These are phyloP conservation scores for Cisticola juncidis DNA, from an alignment of 2,113 vertebrate species.

Conservation along the genomic window DNA sequence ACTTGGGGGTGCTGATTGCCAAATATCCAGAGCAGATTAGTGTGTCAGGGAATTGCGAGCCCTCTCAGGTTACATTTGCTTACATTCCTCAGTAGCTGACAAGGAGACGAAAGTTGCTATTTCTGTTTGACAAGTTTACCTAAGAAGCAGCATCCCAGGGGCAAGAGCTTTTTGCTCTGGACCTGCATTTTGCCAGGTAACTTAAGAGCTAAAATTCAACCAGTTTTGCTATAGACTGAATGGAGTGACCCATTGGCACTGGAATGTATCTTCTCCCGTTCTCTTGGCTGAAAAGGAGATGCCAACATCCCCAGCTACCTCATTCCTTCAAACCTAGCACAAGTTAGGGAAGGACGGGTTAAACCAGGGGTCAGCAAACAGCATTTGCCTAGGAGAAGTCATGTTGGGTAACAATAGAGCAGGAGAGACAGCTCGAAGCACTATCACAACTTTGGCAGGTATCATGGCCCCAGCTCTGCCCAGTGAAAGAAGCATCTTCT, in stretches of 20 bases:
- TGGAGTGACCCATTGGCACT: neutral
- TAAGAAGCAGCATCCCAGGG: neutral
- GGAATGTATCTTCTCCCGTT: neutral
- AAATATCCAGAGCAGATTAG: neutral
- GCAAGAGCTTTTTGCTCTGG: neutral
- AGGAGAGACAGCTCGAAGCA: neutral
- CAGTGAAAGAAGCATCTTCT: neutral
- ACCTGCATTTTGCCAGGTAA: neutral
- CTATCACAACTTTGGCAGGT: neutral
- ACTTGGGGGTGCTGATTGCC: neutral
- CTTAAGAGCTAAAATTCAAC: neutral
- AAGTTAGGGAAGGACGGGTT: neutral
- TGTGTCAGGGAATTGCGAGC: neutral
- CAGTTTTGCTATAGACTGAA: neutral
- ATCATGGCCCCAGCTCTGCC: neutral
- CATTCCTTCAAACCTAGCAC: neutral
- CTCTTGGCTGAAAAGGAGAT: neutral
- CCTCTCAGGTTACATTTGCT: neutral
- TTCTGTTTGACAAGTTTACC: neutral
- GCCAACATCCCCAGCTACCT: neutral
- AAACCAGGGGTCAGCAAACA: neutral
- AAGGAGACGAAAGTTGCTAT: neutral
- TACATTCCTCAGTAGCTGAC: neutral
- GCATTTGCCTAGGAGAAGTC: neutral
- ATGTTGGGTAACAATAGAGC: neutral